These are phyloP conservation scores for Atta cephalotes DNA, from an alignment of 1,140 invertebrate genomes.

Conservation along the genomic window DNA sequence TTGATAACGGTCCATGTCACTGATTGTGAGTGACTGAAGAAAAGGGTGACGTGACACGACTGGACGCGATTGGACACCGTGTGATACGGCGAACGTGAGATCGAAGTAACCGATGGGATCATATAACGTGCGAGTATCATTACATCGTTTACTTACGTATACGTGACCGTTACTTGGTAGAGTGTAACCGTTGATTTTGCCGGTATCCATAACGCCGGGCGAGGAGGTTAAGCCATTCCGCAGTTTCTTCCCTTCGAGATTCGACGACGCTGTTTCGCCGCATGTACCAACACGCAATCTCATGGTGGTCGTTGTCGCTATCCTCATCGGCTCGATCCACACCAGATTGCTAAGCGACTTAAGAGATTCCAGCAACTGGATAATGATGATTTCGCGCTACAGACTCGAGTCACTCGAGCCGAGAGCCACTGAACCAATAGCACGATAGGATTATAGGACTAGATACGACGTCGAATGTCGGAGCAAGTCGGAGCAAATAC, in stretches of 20 bases:
- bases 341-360: too few species aligned
- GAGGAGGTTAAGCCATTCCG: slow-evolving; percentile 70
- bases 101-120: background rate
- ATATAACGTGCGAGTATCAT: background rate
- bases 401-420: background rate
- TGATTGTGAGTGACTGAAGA: background rate
- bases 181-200: slow-evolving; percentile 73
- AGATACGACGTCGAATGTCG: too few species aligned
- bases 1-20: background rate
- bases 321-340: background rate
- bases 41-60: background rate
- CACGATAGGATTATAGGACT: too few species aligned
- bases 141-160: slow-evolving; percentile 47
- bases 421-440: background rate
- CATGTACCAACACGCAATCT: slow-evolving; percentile 32
- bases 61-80: background rate
- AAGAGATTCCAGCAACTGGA: background rate
- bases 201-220: slow-evolving; percentile 61
- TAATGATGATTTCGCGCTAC: background rate
- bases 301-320: slow-evolving; percentile 42
- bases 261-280: background rate
- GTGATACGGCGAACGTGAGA: background rate
- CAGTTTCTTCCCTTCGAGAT: background rate
- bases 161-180: slow-evolving; percentile 69
- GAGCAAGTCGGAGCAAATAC: too few species aligned